Percentiles rank a stretch among this genome's conserved stretches.
Conservation (phyloP, 2,797 vertebrate species). For the Pristis pectinata region DNA sequence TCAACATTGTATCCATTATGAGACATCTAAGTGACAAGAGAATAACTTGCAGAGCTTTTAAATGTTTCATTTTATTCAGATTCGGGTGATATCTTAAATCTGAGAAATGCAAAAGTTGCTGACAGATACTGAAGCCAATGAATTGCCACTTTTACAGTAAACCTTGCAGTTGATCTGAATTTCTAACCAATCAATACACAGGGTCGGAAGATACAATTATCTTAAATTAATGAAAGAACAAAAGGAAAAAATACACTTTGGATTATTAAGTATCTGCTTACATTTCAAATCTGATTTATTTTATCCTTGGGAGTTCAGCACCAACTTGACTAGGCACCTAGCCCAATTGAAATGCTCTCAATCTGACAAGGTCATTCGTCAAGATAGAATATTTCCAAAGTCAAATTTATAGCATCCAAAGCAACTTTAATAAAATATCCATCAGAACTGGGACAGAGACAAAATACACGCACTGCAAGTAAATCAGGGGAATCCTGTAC, state of each 20-base stretch:
- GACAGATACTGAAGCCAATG: background rate
- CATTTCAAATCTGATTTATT: background rate
- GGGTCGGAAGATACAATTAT: background rate
- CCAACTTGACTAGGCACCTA: background rate
- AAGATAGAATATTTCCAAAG: background rate
- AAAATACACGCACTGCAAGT: background rate
- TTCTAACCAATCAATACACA: background rate
- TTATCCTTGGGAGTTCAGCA: background rate
- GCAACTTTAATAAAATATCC: background rate
- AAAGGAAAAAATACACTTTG: background rate
- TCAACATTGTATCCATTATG: background rate
- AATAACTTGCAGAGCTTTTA: background rate
- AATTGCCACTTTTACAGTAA: background rate
- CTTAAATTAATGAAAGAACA: background rate
- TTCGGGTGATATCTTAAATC: background rate
- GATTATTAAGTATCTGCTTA: background rate
- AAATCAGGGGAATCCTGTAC: background rate
- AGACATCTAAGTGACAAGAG: background rate
- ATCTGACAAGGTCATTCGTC: background rate
- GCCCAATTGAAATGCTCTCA: background rate
- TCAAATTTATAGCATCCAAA: background rate
- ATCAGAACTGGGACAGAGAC: background rate
- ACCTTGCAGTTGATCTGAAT: background rate
- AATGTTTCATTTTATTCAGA: background rate
- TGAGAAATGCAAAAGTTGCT: background rate